A percentile compares a stretch with the other conserved stretches of the same genome.
Evolutionary conservation across 2,888 invertebrate genomes (phyloP).

Genomic region (Drosophila nr. fundita): DNA sequence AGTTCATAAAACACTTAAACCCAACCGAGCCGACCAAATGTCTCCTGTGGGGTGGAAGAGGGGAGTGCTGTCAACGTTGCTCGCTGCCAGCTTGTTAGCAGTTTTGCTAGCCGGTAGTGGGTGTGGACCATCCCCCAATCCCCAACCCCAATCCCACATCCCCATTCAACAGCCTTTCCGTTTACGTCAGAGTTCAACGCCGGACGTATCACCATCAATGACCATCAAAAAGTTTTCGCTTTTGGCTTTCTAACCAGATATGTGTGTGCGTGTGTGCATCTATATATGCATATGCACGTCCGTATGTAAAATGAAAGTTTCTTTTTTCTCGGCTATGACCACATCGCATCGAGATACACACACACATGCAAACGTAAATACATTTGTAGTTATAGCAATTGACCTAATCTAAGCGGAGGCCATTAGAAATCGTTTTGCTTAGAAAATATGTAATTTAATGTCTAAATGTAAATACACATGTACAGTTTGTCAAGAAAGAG

Average conservation of each 20-base stretch:
- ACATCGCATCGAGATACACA: conserved; percentile 48
- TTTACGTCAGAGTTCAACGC: conserved; percentile 44
- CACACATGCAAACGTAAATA: conserved; percentile 30
- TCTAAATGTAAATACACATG: conserved; percentile 5
- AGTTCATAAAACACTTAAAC: conserved; percentile 84
- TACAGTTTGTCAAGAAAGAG: not conserved
- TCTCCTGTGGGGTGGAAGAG: conserved; percentile 48
- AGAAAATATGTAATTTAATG: conserved; percentile 51
- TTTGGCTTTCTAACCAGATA: conserved; percentile 59
- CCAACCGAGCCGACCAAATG: conserved; percentile 67
- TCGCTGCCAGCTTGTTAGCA: conserved; percentile 72
- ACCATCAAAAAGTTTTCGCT: conserved; percentile 67
- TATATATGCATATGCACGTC: not conserved
- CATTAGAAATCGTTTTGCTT: conserved; percentile 77
- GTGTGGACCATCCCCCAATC: not conserved
- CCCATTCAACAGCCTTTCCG: conserved; percentile 1
- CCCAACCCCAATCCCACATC: not conserved
- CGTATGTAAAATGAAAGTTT: conserved; percentile 21
- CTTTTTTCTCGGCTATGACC: conserved; percentile 32
- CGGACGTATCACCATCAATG: conserved; percentile 72
- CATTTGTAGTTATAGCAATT: conserved; percentile 44
- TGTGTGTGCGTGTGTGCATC: conserved; percentile 1
- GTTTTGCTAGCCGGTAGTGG: conserved; percentile 39
- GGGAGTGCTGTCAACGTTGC: conserved; percentile 48
- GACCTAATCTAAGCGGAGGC: conserved; percentile 76